Evolutionary conservation across 92 coral and sea anemone species (phyloP), one percentile per base, ranked within the genome.

Genomic region (Micromussa lordhowensis): DNA sequence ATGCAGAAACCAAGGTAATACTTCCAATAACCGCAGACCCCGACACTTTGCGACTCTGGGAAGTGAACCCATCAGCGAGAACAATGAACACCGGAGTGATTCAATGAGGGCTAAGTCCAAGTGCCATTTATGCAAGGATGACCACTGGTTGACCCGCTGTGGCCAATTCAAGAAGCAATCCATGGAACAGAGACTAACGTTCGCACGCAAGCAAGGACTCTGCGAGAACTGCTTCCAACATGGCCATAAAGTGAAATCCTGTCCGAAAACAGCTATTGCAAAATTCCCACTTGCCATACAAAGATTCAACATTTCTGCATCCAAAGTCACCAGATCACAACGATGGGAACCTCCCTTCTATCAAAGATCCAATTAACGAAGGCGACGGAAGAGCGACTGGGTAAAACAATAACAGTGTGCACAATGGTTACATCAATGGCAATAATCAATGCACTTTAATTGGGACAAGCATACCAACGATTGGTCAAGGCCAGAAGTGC

Each of bases 281-380:
- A 80, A 15, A 90, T 94, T 2, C 88, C 92, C 29, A 92, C 90
- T 58, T 93, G 96, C 69, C 66, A 18, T 29, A 84, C 69, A 90
- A 90, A 82, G 91, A 93, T 61, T 93, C 94, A 28, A 91, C 92
- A 0, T 93, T 88, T 68, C 91, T 91, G 16, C 90, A 85, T 75
- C 79, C 55, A 36, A 75, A 24, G 29, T 19, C 29, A 38, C 78
- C 78, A 38, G 78, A 73, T 73, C 78, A 51, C 48, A 21, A 73
- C 21, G 48, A 7, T 73, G 77, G 36, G 61, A 84, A 36, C 82
- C n/a, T 14, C 68, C 75, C 88, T 72, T 29, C 68, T 30, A 31
- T 40, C 29, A 44, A 75, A 44, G 24, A 5, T 21, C 77, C n/a
- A 40, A 73, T 24, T 34, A 70, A 31, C 28, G 31, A 54, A 71